Base-by-base conservation (phyloP, 1,140 invertebrate species). In the Asbolus verrucosus region DNA sequence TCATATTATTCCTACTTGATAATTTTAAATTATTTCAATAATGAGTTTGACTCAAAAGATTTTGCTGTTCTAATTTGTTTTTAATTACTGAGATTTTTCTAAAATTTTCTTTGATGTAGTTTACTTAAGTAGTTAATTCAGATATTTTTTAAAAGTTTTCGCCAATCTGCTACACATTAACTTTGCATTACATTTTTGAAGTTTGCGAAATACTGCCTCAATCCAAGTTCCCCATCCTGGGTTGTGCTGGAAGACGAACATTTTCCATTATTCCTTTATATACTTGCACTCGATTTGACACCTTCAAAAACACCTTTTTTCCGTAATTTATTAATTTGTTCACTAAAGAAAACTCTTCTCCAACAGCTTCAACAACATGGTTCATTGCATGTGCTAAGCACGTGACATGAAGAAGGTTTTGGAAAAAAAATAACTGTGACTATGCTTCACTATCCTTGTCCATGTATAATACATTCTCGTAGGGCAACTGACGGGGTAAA, bases 271-370 rank as follows among this genome's bases (percentile, higher is more conserved):
- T 38, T 38, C n/a, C 33, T 38, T 38, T 38, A 38, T n/a, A 38
- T 6, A 6, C 11, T 38, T 38, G 33, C 2, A 38, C 33, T 13
- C 33, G 6, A n/a, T 2, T 6, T n/a, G 33, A n/a, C 11, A n/a
- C 33, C 11, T 38, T 38, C 11, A 38, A 38, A 38, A 38, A 38
- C 11, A 38, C 11, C n/a, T 38, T 38, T 38, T 38, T 38, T 11
- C 6, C 33, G 11, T 11, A 2, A 38, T 38, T 38, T 5, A 38
- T 38, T n/a, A 38, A 38, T n/a, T 38, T 13, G 11, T 38, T 38
- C n/a, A 38, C 33, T 6, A n/a, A n/a, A 13, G 33, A 2, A 38
- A 38, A 38, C 2, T 4, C 6, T n/a, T n/a, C 6, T n/a, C 33
- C 2, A 38, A n/a, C 11, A n/a, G 6, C n/a, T 38, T 38, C 33